phyloP scores from a whole-genome alignment of 2,797 vertebrate genomes.

The Antrozous pallidus region DNA sequence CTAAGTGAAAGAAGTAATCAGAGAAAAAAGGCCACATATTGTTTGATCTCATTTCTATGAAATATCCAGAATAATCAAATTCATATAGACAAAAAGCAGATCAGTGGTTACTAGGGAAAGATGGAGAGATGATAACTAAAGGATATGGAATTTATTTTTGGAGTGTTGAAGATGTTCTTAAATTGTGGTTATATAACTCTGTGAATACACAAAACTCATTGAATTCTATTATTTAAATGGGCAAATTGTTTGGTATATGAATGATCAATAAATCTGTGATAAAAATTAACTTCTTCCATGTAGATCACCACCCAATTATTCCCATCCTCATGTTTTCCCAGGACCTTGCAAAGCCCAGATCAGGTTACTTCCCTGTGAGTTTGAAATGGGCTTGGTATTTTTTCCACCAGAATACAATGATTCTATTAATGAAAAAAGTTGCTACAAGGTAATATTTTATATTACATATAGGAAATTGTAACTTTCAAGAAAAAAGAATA shows the following conservation, averaged over 20 bases:
- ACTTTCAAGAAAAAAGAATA: neutral
- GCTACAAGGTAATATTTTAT: neutral
- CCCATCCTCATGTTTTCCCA: neutral
- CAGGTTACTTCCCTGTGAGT: neutral
- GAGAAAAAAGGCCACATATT: neutral
- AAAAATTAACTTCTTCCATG: neutral
- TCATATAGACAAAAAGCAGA: neutral
- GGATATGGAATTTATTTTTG: neutral
- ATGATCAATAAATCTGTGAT: neutral
- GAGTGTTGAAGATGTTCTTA: neutral
- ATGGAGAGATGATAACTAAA: neutral
- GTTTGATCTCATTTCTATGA: neutral
- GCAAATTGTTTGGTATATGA: neutral
- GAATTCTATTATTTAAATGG: neutral
- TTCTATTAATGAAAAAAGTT: slow-evolving; percentile 47
- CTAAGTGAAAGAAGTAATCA: neutral
- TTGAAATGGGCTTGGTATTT: neutral
- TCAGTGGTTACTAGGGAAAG: neutral
- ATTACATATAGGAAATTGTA: slow-evolving; percentile 18
- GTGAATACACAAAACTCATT: neutral
- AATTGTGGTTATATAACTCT: neutral
- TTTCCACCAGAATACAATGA: neutral
- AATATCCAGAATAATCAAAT: neutral
- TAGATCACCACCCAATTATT: neutral
- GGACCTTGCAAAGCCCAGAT: neutral